Base-by-base conservation (phyloP, 2,797 vertebrate species). In the Antrozous pallidus region DNA sequence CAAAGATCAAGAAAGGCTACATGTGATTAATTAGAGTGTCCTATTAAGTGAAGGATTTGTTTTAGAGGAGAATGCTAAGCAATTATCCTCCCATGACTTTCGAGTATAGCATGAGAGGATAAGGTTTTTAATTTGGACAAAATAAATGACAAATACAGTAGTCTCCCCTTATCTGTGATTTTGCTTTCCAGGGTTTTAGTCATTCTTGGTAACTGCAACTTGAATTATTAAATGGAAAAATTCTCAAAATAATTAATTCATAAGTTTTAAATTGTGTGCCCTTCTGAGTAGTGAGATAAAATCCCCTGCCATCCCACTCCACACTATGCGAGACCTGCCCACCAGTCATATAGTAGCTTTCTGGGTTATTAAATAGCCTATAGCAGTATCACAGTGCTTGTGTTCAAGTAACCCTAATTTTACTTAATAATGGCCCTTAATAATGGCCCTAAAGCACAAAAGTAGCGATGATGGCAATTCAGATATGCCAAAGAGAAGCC, bases 1-100 rank as follows among this genome's bases (percentile, higher is more conserved):
- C 82, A 91, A 90, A 94, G 67, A 87, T 38, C 49, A 78, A 91
- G 67, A 90, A 87, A 85, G 86, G 22, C 86, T 75, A 75, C 63
- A 16, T 26, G 71, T 93, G 86, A 96, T 89, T 94, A 93, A 94
- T 92, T 89, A 91, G 9, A 92, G 65, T 45, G 83, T 58, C 86
- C 75, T 92, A 74, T 58, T 87, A 94, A 38, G 84, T 79, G 94
- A 90, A 90, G 94, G 56, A 24, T 71, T 88, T 91, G 87, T 61
- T 92, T 85, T 24, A 89, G 49, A 87, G 45, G 61, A 91, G 18
- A 75, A 77, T 26, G 28, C 38, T 91, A 89, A 71, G 88, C 83
- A 95, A 91, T 95, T 85, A 89, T 42, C 92, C 83, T 93, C 88
- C 90, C 17, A 22, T 86, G 82, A 87, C 92, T 95, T 85, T 73